phyloP scores from a whole-genome alignment of 2,888 invertebrate species.

The Eupithecia tripunctaria region DNA sequence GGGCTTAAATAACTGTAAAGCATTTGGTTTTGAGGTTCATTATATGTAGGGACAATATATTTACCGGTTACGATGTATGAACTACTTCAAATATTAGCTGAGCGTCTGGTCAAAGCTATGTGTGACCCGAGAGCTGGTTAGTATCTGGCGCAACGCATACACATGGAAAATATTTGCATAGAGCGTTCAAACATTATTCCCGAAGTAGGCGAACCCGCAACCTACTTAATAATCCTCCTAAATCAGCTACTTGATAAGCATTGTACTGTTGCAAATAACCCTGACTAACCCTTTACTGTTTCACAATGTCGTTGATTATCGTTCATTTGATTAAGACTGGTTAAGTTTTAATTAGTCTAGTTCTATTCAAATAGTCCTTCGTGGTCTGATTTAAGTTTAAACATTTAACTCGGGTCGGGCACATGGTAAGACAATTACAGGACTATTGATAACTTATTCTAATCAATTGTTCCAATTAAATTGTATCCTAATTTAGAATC shows the following conservation, averaged over 20 bases:
- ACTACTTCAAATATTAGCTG: too few relatives aligned
- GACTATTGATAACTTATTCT: slow-evolving; percentile 23
- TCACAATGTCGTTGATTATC: background rate
- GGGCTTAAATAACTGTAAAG: background rate
- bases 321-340: background rate
- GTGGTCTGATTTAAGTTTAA: slow-evolving; percentile 26
- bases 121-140: too few relatives aligned
- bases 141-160: too few relatives aligned
- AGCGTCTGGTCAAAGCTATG: too few relatives aligned
- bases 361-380: background rate
- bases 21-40: background rate
- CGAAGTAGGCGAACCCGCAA: too few relatives aligned
- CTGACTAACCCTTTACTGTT: background rate
- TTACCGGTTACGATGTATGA: background rate
- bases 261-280: background rate
- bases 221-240: too few relatives aligned
- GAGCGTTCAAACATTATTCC: too few relatives aligned
- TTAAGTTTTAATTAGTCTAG: slow-evolving; percentile 1
- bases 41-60: background rate
- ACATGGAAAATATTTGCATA: too few relatives aligned
- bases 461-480: too few relatives aligned
- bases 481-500: too few relatives aligned
- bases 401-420: slow-evolving; percentile 15
- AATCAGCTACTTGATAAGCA: too few relatives aligned
- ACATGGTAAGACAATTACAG: slow-evolving; percentile 28